Percentiles rank a stretch among this genome's conserved stretches.
phyloP scores from a whole-genome alignment of 1,140 invertebrate species.

The Cherax destructor region DNA sequence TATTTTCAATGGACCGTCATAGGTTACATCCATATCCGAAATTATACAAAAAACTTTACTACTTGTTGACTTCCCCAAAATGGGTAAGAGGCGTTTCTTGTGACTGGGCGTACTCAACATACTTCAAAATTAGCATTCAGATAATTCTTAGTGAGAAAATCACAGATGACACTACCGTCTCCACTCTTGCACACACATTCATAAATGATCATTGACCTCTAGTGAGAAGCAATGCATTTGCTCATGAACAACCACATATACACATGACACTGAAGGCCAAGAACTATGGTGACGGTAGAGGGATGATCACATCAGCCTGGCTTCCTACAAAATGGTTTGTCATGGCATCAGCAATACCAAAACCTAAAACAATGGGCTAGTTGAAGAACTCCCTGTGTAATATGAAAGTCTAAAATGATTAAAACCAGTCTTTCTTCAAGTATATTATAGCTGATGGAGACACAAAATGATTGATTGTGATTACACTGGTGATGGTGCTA shows the following conservation, averaged over 20 bases:
- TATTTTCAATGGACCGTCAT: slow-evolving; percentile 60
- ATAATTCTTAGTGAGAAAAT: slow-evolving; percentile 65
- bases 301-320: slow-evolving; percentile 63
- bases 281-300: slow-evolving; percentile 65
- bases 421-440: slow-evolving; percentile 20
- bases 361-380: slow-evolving; percentile 31
- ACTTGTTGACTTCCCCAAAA: slow-evolving; percentile 64
- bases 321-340: slow-evolving; percentile 63
- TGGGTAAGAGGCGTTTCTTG: slow-evolving; percentile 53
- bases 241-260: slow-evolving; percentile 54
- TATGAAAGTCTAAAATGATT: slow-evolving; percentile 38
- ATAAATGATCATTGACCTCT: slow-evolving; percentile 21
- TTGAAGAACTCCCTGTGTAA: slow-evolving; percentile 30
- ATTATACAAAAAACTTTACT: slow-evolving; percentile 66
- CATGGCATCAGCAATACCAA: slow-evolving; percentile 53
- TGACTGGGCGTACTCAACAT: slow-evolving; percentile 56
- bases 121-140: slow-evolving; percentile 53
- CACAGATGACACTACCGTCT: slow-evolving; percentile 67
- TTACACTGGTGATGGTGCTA: slow-evolving; percentile 58
- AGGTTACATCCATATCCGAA: slow-evolving; percentile 51
- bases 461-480: slow-evolving; percentile 36
- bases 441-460: slow-evolving; percentile 35
- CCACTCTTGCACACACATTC: slow-evolving; percentile 42
- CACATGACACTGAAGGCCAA: slow-evolving; percentile 58
- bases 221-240: slow-evolving; percentile 41